Conservation (phyloP, 2,888 invertebrate genomes). For the Lutraria lutraria region DNA sequence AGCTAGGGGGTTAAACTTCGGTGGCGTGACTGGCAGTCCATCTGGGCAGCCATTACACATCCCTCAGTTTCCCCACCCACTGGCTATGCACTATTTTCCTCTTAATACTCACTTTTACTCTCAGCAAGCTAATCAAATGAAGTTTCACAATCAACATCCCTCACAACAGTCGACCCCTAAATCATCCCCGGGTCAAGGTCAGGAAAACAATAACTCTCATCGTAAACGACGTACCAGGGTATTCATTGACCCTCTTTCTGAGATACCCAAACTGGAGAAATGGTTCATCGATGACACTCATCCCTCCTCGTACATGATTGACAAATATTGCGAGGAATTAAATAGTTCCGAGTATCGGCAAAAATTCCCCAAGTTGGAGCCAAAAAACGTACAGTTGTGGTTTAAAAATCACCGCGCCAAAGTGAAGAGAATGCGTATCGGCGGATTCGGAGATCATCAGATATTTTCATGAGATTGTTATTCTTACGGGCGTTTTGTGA, state of each 20-base stretch:
- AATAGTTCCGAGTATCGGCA: slow-evolving; percentile 98
- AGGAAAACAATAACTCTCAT: slow-evolving; percentile 71
- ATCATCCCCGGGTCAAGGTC: slow-evolving; percentile 65
- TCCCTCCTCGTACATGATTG: slow-evolving; percentile 98
- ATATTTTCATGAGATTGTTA: slow-evolving; percentile 59
- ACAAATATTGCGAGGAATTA: slow-evolving; percentile 98
- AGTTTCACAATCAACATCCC: slow-evolving; percentile 68
- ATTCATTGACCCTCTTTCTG: slow-evolving; percentile 99
- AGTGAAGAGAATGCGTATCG: slow-evolving; percentile 93
- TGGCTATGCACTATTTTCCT: slow-evolving; percentile 83
- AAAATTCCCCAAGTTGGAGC: slow-evolving; percentile 99
- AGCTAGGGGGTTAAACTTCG: slow-evolving; percentile 66
- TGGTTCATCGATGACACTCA: slow-evolving; percentile 99
- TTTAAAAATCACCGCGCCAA: slow-evolving; percentile 99
- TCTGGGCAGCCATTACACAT: slow-evolving; percentile 79
- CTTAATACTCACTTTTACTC: slow-evolving; percentile 81
- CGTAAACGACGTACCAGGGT: slow-evolving; percentile 97
- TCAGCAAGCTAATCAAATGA: slow-evolving; percentile 76
- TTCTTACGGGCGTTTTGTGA: background rate
- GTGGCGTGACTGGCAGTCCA: slow-evolving; percentile 65
- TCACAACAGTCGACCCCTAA: slow-evolving; percentile 58
- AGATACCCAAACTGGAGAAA: slow-evolving; percentile 91
- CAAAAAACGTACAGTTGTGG: slow-evolving; percentile 99
- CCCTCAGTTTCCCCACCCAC: slow-evolving; percentile 81
- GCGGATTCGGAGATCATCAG: slow-evolving; percentile 62